These are phyloP conservation scores for Heteromormyrus szaboi DNA, from an alignment of 2,797 vertebrate genomes.

Conservation along the genomic window DNA sequence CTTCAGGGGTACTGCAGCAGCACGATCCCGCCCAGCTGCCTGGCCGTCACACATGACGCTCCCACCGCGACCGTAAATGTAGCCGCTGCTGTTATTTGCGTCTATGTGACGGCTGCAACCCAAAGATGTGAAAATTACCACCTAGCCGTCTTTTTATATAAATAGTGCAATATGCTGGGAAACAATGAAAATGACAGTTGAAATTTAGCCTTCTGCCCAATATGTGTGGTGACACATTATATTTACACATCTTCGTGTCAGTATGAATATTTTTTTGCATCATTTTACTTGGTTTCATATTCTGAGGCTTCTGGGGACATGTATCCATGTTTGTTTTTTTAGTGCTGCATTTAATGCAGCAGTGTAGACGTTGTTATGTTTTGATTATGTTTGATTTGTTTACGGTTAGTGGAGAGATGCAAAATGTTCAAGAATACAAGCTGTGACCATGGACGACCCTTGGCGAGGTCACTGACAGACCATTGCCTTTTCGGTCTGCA, in stretches of 20 bases:
- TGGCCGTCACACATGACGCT: not conserved
- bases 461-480: not conserved
- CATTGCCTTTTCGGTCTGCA: not conserved
- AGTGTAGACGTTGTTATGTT: not conserved
- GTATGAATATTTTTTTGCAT: not conserved
- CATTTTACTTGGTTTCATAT: not conserved
- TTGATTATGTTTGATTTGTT: not conserved
- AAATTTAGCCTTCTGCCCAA: not conserved
- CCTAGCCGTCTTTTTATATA: not conserved
- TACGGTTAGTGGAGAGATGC: not conserved
- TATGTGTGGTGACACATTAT: not conserved
- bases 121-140: constrained; percentile 7
- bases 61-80: not conserved
- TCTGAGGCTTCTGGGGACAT: not conserved
- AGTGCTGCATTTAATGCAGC: not conserved
- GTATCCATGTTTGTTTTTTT: not conserved
- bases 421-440: not conserved
- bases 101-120: not conserved
- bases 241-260: not conserved
- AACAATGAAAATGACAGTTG: not conserved
- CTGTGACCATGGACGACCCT: not conserved
- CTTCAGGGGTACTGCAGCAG: not conserved
- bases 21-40: not conserved
- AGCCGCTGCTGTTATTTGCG: not conserved
- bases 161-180: not conserved